Evolutionary conservation across 2,797 vertebrate species (phyloP), one percentile per base, ranked within the genome.

Genomic region (Sebastolobus altivelis): DNA sequence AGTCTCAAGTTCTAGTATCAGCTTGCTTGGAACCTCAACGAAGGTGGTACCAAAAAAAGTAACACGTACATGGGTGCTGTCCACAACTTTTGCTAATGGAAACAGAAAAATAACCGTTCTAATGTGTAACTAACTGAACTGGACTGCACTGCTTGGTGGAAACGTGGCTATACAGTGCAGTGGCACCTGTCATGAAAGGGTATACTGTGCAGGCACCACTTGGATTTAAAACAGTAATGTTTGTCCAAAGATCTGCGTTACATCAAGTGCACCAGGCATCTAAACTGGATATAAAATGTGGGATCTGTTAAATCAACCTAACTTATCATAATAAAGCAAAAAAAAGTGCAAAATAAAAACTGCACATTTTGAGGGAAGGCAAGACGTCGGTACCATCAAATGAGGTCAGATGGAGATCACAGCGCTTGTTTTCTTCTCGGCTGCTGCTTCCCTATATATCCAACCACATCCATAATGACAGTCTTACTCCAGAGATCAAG

Each of bases 401-500:
- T 6, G 65, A 85, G 80, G 80, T 88, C 84, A 86, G 79, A 58
- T 72, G 2, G 1, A 70, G 83, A 88, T 87, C 85, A 79, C 83
- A 83, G 86, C 18, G 54, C 68, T 62, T 27, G 85, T 81, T 62
- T 88, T 78, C 72, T 13, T 74, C 65, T 85, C 70, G 3, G 65
- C 85, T 89, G 79, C 83, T 79, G 77, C 79, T 87, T 90, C 88
- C 38, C 59, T 82, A 88, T 89, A 91, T 87, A 94, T 85, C 90
- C 82, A 67, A 83, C 93, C 95, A 85, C 92, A 89, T 94, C 79
- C 91, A 93, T 95, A 95, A 95, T 96, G 93, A 95, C 88, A 93
- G 94, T 89, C 81, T 85, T 63, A 61, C 71, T 65, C 2, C 52
- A 35, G 67, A 82, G 87, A 94, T 92, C 82, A 89, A 92, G 88